Conservation (phyloP, 2,113 vertebrate species). For the Amphiprion ocellaris region DNA sequence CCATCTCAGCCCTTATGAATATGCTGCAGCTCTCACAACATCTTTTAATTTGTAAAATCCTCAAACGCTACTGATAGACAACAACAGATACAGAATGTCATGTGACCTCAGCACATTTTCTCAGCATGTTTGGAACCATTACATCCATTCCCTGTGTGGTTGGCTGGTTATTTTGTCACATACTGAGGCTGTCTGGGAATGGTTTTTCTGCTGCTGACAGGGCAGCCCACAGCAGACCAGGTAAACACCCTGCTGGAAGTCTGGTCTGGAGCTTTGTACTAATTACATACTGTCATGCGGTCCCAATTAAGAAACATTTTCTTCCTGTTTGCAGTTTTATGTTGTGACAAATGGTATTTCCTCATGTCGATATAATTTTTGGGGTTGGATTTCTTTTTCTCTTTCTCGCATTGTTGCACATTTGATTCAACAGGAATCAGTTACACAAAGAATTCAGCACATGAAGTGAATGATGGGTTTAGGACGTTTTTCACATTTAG, state of each 20-base stretch:
- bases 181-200: conserved; percentile 58
- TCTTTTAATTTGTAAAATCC: conserved; percentile 3
- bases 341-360: conserved; percentile 4
- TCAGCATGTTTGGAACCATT: conserved; percentile 31
- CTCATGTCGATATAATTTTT: conserved; percentile 1
- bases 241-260: conserved; percentile 74
- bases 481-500: conserved; percentile 21
- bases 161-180: conserved; percentile 52
- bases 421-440: neutral
- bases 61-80: neutral
- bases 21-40: neutral
- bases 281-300: conserved; percentile 70
- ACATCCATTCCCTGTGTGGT: conserved; percentile 39
- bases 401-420: neutral
- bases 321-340: conserved; percentile 49
- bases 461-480: neutral
- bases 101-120: conserved; percentile 32
- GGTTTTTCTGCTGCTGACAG: conserved; percentile 62
- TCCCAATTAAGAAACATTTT: conserved; percentile 33
- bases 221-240: conserved; percentile 59
- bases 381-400: neutral
- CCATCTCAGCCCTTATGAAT: neutral
- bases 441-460: neutral
- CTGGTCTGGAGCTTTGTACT: conserved; percentile 64
- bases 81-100: neutral